These are phyloP conservation scores for Drosophila azteca DNA, from an alignment of 1,140 invertebrate species.

Conservation along the genomic window DNA sequence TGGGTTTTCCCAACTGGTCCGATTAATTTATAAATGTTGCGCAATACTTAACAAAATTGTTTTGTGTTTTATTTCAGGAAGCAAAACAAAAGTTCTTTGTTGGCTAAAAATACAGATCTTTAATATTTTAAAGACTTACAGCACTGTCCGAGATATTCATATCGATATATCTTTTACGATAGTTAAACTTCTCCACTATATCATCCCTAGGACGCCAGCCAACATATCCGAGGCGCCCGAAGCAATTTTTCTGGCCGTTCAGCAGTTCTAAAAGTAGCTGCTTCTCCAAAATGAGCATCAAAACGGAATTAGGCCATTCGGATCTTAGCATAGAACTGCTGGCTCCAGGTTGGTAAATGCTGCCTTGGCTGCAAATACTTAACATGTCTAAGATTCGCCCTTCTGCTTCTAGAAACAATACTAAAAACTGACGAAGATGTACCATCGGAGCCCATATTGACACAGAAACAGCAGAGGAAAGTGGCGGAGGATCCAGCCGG, in stretches of 20 bases:
- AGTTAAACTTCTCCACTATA: not conserved
- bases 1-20: not conserved
- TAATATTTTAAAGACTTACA: not conserved
- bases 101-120: not conserved
- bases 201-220: too few relatives aligned
- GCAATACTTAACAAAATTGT: not conserved
- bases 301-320: too few relatives aligned
- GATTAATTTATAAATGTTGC: not conserved
- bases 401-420: constrained; percentile 23
- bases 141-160: not conserved
- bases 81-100: not conserved
- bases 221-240: too few relatives aligned
- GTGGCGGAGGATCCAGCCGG: not conserved
- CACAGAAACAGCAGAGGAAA: not conserved
- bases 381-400: not conserved
- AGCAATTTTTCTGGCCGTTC: too few relatives aligned
- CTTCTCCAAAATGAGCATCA: too few relatives aligned
- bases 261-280: too few relatives aligned
- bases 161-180: constrained; percentile 3
- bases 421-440: constrained; percentile 16
- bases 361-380: not conserved
- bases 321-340: constrained; percentile 5
- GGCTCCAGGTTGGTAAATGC: constrained; percentile 16
- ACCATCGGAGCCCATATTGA: not conserved
- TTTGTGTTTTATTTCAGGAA: not conserved